These are phyloP conservation scores for Ovis aries DNA, from an alignment of 2,113 vertebrate species.

Conservation along the genomic window DNA sequence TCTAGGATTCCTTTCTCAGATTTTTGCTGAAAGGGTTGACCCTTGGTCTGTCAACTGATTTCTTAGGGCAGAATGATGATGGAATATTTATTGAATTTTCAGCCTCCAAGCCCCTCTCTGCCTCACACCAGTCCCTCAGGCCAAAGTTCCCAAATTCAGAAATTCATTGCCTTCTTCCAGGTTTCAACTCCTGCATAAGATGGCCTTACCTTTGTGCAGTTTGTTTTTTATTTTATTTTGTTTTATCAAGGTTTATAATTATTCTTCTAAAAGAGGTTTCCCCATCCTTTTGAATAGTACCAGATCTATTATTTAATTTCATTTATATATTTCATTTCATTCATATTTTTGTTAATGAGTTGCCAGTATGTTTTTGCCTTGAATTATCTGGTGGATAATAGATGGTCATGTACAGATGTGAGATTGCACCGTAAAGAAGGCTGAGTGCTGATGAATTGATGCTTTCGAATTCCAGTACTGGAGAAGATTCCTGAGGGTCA, in stretches of 20 bases:
- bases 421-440: rapidly evolving
- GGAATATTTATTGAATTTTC: neutral
- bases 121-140: rapidly evolving
- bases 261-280: neutral
- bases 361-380: neutral
- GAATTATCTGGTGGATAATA: neutral
- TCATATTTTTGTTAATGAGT: neutral
- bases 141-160: neutral
- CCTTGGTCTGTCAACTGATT: neutral
- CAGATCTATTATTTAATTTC: neutral
- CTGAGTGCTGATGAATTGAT: neutral
- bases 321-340: neutral
- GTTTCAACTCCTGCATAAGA: neutral
- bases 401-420: neutral
- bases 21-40: neutral
- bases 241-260: neutral
- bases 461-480: neutral
- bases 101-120: neutral
- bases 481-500: neutral
- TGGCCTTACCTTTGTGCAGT: neutral
- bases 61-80: neutral
- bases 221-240: neutral
- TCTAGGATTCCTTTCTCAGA: neutral
- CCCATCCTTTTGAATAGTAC: neutral
- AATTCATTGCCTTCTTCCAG: neutral